Base-by-base conservation (phyloP, 1,140 invertebrate species). In the Chrysomallon squamiferum region DNA sequence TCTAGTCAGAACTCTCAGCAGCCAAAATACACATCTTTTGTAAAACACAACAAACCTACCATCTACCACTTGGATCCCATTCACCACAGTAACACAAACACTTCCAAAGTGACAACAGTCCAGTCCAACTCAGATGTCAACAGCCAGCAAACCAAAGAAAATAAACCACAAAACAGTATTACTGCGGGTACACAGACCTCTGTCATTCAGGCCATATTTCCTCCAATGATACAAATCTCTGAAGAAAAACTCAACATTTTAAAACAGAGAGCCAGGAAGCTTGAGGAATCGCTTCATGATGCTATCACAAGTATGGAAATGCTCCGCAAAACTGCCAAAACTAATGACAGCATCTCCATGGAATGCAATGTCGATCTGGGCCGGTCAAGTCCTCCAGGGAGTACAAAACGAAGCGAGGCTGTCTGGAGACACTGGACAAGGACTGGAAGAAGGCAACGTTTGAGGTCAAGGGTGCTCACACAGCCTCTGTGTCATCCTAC, bases 201-300 rank as follows among this genome's bases (percentile, higher is more conserved):
- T 3, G 35, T 38, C 38, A 69, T 30, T 11, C 45, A 65, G 25
- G 54, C 49, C 3, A 45, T 54, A 59, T 49, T 71, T 45, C 45
- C 68, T 56, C 63, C 69, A 18, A 25, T 54, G 3, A 75, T 79
- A 27, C 73, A 76, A 35, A 73, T 80, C 22, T 75, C 79, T 0
- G 71, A 74, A 33, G 79, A 81, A 47, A 76, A 72, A 63, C 70
- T 81, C 6, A 59, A 69, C n/a, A 72, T 64, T 20, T 38, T 81
- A 43, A 74, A 74, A 61, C 64, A 67, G 52, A 75, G 75, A 62
- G 79, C 79, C 22, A 74, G 72, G 64, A 79, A 79, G 64, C 70
- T 81, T 13, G 79, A 81, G 62, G 71, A 66, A 38, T 81, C 79
- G 32, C 54, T 81, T 25, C 75, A 79, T 62, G 79, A 77, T 62